phyloP scores from a whole-genome alignment of 2,797 vertebrate species.

The Sebastes wilsoni region DNA sequence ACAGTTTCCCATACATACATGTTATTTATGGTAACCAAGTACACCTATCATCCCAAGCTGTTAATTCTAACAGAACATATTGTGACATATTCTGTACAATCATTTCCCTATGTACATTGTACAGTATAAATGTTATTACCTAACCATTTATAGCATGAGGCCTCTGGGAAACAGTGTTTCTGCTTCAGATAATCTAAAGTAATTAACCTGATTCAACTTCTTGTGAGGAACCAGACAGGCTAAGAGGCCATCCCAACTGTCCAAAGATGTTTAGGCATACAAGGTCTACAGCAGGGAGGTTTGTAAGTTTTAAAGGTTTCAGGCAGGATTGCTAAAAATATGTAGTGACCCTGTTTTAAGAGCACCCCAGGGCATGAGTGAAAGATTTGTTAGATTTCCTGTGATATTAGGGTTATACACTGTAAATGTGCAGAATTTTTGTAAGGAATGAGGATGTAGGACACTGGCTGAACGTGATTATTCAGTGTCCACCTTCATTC shows the following conservation, averaged over 20 bases:
- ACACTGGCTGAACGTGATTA: slow-evolving; percentile 43
- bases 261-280: slow-evolving; percentile 47
- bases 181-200: slow-evolving; percentile 15
- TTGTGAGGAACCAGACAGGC: slow-evolving; percentile 10
- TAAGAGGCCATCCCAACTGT: slow-evolving; percentile 11
- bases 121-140: slow-evolving; percentile 23
- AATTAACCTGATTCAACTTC: slow-evolving; percentile 20
- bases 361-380: slow-evolving; percentile 56
- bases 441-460: slow-evolving; percentile 21
- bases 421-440: slow-evolving; percentile 33
- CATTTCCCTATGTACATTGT: slow-evolving; percentile 12
- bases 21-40: slow-evolving; percentile 23
- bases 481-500: slow-evolving; percentile 38
- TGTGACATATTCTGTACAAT: slow-evolving; percentile 17
- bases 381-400: slow-evolving; percentile 30
- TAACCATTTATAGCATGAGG: not conserved
- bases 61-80: not conserved
- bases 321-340: slow-evolving; percentile 59
- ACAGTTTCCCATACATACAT: slow-evolving; percentile 18
- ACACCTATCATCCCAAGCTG: slow-evolving; percentile 21
- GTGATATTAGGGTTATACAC: slow-evolving; percentile 33
- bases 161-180: not conserved
- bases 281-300: slow-evolving; percentile 50
- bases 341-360: slow-evolving; percentile 50
- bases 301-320: slow-evolving; percentile 58